Base-by-base conservation (phyloP, 2,113 vertebrate species). In the Xerus inauris region DNA sequence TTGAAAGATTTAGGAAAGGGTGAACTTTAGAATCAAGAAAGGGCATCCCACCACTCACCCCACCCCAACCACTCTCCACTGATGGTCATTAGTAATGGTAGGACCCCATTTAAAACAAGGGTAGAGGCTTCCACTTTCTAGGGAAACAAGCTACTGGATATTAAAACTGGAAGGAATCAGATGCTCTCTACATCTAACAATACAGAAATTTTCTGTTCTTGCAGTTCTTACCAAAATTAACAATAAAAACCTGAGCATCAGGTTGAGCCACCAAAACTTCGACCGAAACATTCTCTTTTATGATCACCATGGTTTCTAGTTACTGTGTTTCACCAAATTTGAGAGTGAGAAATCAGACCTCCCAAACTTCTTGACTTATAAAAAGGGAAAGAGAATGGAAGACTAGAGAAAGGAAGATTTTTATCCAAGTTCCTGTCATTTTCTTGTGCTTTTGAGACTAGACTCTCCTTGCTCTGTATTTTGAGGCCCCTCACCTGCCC, bases 11-110 rank as follows among this genome's bases (percentile, higher is more conserved):
- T 62, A 95, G 51, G 67, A 83, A 94, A 85, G 10, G 5, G 13
- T 89, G 11, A 42, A 62, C 30, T 86, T 95, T 88, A 95, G 71
- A 85, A 35, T 24, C 47, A 81, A 88, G 10, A n/a, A 42, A 88
- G 14, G 8, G 2, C 24, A 49, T 65, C 64, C 42, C 17, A 57
- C 4, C 51, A 86, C 42, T 62, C 24, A 8, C 35, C 22, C 7
- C 1, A 13, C 19, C 7, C 45, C 38, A 71, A 42, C 12, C n/a
- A 3, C 24, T 59, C 40, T 67, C 76, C 45, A 12, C 42, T 42
- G 4, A 26, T 57, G 64, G 82, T n/a, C 35, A n/a, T 26, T 54
- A 85, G 54, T 42, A 32, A n/a, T 0, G 0, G 28, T 40, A n/a
- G 12, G 45, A 57, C 62, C 83, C 40, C 47, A 82, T 1, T 40